Evolutionary conservation across 2,113 vertebrate genomes (phyloP), one percentile per base, ranked within the genome.

Genomic region (Caloenas nicobarica): DNA sequence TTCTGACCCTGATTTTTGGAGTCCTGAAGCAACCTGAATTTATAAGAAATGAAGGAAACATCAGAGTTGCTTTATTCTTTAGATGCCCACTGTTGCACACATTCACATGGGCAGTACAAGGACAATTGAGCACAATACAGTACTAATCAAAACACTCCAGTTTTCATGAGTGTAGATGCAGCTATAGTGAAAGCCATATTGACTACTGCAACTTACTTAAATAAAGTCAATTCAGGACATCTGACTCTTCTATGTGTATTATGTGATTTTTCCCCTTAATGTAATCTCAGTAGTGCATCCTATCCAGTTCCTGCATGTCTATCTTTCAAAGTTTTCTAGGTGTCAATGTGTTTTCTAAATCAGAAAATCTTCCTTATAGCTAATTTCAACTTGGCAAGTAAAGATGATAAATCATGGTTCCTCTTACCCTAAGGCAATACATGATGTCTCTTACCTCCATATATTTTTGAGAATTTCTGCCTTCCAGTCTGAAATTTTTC

Each of bases 1-100:
- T 81, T 86, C 48, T 91, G 86, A 84, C 77, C 91, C 73, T 91
- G 69, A 92, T 92, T 87, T 95, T 95, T 84, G 0, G 56, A 81
- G 76, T 87, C 77, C 77, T 95, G 77, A 57, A 74, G 69, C 65
- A 92, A 89, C 77, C 83, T 6, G 11, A 71, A 87, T 87, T 84
- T 64, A 70, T 26, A 81, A 84, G 65, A 42, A 88, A 81, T 56
- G 77, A 91, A 76, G 61, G 38, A 84, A 93, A 79, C 2, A 0
- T 86, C 68, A 60, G 56, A 38, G 7, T 60, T 68, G 34, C 56
- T 91, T 71, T 90, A 58, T 88, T 88, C 64, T 83, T 91, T 71
- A 81, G 77, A 38, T 1, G 3, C 21, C 8, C 0, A 1, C 68
- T 87, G 71, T 66, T 33, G 34, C 34, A 51, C 5, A 33, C 16